Percentiles rank a stretch among this genome's conserved stretches.
phyloP scores from a whole-genome alignment of 2,113 vertebrate genomes.

The Aldabrachelys gigantea region DNA sequence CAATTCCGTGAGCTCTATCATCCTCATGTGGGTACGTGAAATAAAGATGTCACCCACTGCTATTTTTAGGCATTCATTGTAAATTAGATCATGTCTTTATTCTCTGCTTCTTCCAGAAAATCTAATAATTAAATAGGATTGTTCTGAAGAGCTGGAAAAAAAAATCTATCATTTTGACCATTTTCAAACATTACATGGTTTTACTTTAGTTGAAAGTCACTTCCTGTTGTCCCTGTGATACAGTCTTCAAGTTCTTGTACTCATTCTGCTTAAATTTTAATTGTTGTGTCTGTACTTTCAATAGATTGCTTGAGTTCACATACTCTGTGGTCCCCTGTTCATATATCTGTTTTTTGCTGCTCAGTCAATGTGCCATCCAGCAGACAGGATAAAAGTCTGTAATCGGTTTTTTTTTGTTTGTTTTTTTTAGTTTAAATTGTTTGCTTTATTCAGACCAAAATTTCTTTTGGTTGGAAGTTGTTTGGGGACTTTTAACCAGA shows the following conservation, averaged over 20 bases:
- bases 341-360: fast-evolving
- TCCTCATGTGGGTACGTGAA: neutral
- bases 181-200: neutral
- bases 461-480: neutral
- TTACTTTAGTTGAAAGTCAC: neutral
- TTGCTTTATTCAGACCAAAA: neutral
- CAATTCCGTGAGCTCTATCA: neutral
- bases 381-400: neutral
- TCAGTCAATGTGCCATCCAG: neutral
- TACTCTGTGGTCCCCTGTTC: fast-evolving
- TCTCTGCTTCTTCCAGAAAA: neutral
- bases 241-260: neutral
- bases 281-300: neutral
- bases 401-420: neutral
- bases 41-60: neutral
- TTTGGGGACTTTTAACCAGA: neutral
- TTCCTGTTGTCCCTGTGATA: neutral
- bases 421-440: neutral
- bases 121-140: no score
- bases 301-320: neutral
- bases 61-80: neutral
- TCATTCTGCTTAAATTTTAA: neutral
- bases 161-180: neutral
- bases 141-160: no score
- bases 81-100: neutral